These are phyloP conservation scores for Elmis aenea DNA, from an alignment of 2,888 invertebrate genomes.

Conservation along the genomic window DNA sequence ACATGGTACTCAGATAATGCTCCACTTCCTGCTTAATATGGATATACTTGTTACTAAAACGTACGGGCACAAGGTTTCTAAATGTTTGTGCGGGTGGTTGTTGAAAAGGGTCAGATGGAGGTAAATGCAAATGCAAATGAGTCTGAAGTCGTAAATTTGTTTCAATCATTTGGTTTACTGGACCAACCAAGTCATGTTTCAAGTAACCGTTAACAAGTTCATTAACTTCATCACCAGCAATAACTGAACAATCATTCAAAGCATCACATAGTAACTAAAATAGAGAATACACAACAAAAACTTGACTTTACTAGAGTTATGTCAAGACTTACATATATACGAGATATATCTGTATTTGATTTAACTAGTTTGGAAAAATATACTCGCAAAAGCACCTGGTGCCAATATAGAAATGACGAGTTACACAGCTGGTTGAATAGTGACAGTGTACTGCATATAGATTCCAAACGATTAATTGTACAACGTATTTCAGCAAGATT, in stretches of 20 bases:
- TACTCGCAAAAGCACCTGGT: slow-evolving; percentile 69
- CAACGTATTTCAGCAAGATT: slow-evolving; percentile 57
- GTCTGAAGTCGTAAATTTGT: slow-evolving; percentile 88
- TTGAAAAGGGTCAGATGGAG: slow-evolving; percentile 49
- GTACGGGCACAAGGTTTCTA: slow-evolving; percentile 35
- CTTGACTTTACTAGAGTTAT: slow-evolving; percentile 1
- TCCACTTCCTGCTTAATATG: slow-evolving; percentile 57
- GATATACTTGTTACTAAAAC: slow-evolving; percentile 42
- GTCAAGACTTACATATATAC: slow-evolving; percentile 51
- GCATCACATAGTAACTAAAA: slow-evolving; percentile 40
- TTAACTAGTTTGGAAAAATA: slow-evolving; percentile 71
- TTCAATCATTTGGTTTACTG: slow-evolving; percentile 83
- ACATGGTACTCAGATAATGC: slow-evolving; percentile 87
- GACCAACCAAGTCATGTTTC: slow-evolving; percentile 58
- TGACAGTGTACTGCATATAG: slow-evolving; percentile 56
- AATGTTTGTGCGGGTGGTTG: slow-evolving; percentile 37
- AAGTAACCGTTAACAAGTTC: slow-evolving; percentile 47
- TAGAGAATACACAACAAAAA: too few species aligned
- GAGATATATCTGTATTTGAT: slow-evolving; percentile 59
- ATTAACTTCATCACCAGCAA: slow-evolving; percentile 38
- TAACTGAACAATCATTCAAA: slow-evolving; percentile 36
- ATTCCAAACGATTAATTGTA: slow-evolving; percentile 61
- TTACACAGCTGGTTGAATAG: slow-evolving; percentile 60
- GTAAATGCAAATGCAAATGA: slow-evolving; percentile 81
- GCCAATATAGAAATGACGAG: slow-evolving; percentile 77